Conservation (phyloP, 2,888 invertebrate genomes). For the Lasioglossum marginatum region DNA sequence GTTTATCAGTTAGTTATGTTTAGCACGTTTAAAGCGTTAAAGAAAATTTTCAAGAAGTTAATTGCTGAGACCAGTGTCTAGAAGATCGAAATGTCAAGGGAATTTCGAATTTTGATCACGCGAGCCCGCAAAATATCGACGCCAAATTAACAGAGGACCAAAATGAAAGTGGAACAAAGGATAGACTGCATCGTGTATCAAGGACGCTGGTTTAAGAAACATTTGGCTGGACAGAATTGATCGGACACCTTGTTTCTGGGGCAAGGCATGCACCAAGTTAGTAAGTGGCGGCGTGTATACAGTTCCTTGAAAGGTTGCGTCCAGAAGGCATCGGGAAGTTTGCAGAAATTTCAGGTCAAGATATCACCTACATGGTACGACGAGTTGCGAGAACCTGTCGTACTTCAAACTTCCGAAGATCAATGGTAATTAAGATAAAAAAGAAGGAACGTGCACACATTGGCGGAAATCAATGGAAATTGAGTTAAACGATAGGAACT, state of each 20-base stretch:
- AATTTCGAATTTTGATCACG: slow-evolving; percentile 10
- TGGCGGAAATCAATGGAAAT: neutral
- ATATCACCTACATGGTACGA: slow-evolving; percentile 45
- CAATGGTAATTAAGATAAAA: neutral
- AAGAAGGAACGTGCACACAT: neutral
- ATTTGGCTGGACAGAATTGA: slow-evolving; percentile 42
- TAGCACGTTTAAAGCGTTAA: too few relatives aligned
- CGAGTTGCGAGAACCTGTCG: slow-evolving; percentile 35
- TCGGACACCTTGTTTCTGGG: slow-evolving; percentile 40
- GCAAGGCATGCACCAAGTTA: slow-evolving; percentile 26
- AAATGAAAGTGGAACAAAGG: slow-evolving; percentile 1
- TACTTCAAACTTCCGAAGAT: slow-evolving; percentile 49
- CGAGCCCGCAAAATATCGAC: neutral
- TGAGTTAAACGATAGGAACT: neutral
- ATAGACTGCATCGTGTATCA: neutral
- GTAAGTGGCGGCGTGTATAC: slow-evolving; percentile 34
- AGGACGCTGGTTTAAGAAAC: slow-evolving; percentile 19
- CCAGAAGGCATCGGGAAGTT: slow-evolving; percentile 48
- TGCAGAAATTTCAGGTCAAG: slow-evolving; percentile 65
- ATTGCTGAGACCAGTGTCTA: neutral
- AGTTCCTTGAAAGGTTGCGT: slow-evolving; percentile 30
- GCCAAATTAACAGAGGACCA: neutral
- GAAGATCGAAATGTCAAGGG: neutral
- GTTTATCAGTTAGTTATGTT: too few relatives aligned
- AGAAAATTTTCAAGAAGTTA: neutral